Base-by-base conservation (phyloP, 2,888 invertebrate genomes). In the Neoascia interrupta region DNA sequence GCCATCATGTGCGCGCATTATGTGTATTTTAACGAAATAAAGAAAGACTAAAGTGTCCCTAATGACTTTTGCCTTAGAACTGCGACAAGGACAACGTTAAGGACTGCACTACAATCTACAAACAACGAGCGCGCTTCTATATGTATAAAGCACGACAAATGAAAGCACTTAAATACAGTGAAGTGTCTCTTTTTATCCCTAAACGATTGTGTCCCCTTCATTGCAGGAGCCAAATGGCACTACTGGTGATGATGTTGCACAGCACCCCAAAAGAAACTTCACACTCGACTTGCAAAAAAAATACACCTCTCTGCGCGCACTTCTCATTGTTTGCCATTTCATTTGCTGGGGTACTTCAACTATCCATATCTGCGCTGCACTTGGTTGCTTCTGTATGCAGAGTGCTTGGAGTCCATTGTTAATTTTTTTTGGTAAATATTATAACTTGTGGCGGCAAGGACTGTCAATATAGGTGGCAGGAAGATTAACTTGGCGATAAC, bases 101-200 rank as follows among this genome's bases (percentile, higher is more conserved):
- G n/a, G n/a, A n/a, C n/a, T n/a, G 8, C 8, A 6, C 31, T 5
- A 31, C 26, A 26, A 51, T 13, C 43, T 43, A 51, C 19, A 63
- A 37, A 23, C 13, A 10, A 28, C 26, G 31, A 34, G 11, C 36
- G 28, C 11, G 5, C 45, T 13, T n/a, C 23, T 18, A 6, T 11
- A 10, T 5, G n/a, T 28, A 3, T 18, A 23, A 4, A 5, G 26
- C 28, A 66, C 72, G 72, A 73, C 73, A 73, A 79, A 79, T 66
- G 73, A 79, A 79, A 79, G 79, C 79, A 79, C 79, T 79, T 73
- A 68, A 61, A 73, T 73, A 79, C 73, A 60, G 58, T 73, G 58
- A 79, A 79, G 79, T 79, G 73, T 79, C 79, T 79, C 79, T 79
- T 79, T 73, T 73, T 66, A 73, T 79, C 66, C 68, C 56, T 79